Conservation (phyloP, 2,113 vertebrate genomes). For the Sebastes schlegelii region DNA sequence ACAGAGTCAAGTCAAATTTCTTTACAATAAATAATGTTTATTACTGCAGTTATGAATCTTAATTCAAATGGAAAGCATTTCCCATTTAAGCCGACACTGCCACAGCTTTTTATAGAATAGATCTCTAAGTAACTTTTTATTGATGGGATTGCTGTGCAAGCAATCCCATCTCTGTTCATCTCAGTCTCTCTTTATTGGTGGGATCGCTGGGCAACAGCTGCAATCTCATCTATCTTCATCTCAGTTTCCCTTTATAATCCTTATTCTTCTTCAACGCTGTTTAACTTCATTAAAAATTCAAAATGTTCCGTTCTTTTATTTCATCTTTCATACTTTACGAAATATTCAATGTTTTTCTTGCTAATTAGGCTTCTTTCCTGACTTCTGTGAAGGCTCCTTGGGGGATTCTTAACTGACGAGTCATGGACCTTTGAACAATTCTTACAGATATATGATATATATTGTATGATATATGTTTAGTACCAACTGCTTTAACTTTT, state of each 20-base stretch:
- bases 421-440: background rate
- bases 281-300: background rate
- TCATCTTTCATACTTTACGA: too few species aligned
- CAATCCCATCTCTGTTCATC: background rate
- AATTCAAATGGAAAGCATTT: conserved; percentile 63
- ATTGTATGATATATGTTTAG: background rate
- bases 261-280: background rate
- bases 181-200: background rate
- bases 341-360: too few species aligned
- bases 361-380: background rate
- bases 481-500: background rate
- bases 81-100: conserved; percentile 36
- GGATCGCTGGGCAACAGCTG: background rate
- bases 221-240: background rate
- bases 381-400: background rate
- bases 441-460: background rate
- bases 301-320: background rate
- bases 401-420: background rate
- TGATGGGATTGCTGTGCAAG: conserved; percentile 3
- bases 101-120: conserved; percentile 25
- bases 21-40: conserved; percentile 75
- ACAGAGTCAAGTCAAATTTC: conserved; percentile 18
- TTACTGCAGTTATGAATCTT: conserved; percentile 62
- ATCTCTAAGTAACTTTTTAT: conserved; percentile 24
- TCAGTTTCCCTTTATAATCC: background rate